Evolutionary conservation across 2,888 invertebrate genomes (phyloP).

Genomic region (Philhelius pedissequus): DNA sequence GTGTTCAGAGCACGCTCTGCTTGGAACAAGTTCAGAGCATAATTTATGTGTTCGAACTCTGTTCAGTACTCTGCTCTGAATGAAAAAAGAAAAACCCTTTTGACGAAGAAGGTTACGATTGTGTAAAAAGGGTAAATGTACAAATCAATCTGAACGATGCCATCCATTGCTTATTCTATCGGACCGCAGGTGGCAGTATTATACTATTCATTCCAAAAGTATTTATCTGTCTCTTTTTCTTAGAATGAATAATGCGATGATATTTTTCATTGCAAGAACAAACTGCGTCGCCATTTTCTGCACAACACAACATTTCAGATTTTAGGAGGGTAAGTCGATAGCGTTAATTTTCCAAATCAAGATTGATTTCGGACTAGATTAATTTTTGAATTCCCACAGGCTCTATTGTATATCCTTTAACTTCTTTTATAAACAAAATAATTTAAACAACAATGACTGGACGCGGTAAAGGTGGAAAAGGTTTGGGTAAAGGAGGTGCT

Average conservation of each 20-base stretch:
- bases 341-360: neutral
- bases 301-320: slow-evolving; percentile 8
- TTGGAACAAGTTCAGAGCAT: no score
- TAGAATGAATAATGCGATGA: no score
- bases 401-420: neutral
- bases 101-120: no score
- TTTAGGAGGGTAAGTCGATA: neutral
- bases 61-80: no score
- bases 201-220: neutral
- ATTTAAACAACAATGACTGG: slow-evolving; percentile 83
- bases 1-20: no score
- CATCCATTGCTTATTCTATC: neutral
- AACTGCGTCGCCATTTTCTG: slow-evolving; percentile 64
- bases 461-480: slow-evolving; percentile 89
- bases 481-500: slow-evolving; percentile 89
- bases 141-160: neutral
- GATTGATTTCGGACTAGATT: no score
- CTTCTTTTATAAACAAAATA: neutral
- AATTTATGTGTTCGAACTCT: no score
- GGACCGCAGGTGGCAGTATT: neutral
- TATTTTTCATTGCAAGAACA: no score
- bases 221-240: slow-evolving; percentile 18
- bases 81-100: no score
- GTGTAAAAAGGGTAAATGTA: no score
- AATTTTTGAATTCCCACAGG: no score